Evolutionary conservation across 2,113 vertebrate genomes (phyloP).

Genomic region (Grantiella picta): DNA sequence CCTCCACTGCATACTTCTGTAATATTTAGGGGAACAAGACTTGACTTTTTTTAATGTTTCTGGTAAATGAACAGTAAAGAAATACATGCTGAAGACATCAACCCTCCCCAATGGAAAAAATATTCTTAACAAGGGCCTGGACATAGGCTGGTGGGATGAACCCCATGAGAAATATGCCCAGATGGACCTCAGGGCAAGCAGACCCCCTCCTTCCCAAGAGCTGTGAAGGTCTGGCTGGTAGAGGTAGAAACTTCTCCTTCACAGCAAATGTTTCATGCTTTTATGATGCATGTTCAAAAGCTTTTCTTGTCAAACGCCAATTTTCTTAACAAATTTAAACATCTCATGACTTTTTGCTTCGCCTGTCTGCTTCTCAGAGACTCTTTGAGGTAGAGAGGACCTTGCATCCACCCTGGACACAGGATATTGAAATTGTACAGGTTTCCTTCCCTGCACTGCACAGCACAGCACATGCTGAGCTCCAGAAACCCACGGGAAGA

Average conservation of each 20-base stretch:
- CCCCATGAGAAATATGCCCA: neutral
- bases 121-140: neutral
- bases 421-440: neutral
- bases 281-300: neutral
- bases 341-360: neutral
- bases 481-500: neutral
- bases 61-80: neutral
- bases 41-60: neutral
- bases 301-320: neutral
- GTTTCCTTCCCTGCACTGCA: neutral
- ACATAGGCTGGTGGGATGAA: neutral
- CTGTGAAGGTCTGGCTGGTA: neutral
- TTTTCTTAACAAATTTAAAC: neutral
- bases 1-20: neutral
- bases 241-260: neutral
- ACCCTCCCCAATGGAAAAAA: neutral
- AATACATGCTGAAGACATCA: neutral
- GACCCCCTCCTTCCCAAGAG: accelerated
- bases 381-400: neutral
- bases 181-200: neutral
- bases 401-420: neutral
- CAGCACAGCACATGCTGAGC: neutral
- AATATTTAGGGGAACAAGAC: neutral
- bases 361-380: neutral
- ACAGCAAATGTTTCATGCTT: neutral